Evolutionary conservation across 2,888 invertebrate species (phyloP).

Genomic region (Dynastes grantii): DNA sequence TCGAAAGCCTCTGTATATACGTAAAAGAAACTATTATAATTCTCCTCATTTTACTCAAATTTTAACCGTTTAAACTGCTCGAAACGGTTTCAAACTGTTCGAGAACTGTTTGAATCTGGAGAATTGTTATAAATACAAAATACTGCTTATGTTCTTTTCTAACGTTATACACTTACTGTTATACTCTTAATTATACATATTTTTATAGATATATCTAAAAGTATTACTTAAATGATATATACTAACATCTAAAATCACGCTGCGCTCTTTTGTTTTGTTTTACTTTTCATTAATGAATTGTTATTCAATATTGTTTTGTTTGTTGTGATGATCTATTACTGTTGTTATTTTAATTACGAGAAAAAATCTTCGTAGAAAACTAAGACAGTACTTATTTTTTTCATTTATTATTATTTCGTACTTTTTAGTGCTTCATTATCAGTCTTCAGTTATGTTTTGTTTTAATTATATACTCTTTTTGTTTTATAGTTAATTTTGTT

Average conservation of each 20-base stretch:
- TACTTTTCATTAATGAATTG: constrained; percentile 49
- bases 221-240: constrained; percentile 45
- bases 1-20: constrained; percentile 41
- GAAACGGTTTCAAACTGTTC: too few species aligned
- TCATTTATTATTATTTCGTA: constrained; percentile 16
- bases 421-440: constrained; percentile 39
- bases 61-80: neutral
- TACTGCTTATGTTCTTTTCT: constrained; percentile 10
- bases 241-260: constrained; percentile 56
- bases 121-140: constrained; percentile 19
- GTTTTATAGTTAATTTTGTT: neutral
- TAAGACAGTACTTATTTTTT: neutral
- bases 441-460: constrained; percentile 39
- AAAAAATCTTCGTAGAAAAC: neutral
- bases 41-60: neutral
- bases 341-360: too few species aligned
- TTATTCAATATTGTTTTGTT: constrained; percentile 30
- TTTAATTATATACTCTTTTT: neutral
- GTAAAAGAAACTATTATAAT: neutral
- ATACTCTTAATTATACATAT: neutral
- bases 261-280: constrained; percentile 54
- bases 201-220: neutral
- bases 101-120: too few species aligned
- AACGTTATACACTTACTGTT: neutral
- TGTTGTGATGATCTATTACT: neutral